Conservation (phyloP, 2,113 vertebrate species). For the Poeciliopsis occidentalis region DNA sequence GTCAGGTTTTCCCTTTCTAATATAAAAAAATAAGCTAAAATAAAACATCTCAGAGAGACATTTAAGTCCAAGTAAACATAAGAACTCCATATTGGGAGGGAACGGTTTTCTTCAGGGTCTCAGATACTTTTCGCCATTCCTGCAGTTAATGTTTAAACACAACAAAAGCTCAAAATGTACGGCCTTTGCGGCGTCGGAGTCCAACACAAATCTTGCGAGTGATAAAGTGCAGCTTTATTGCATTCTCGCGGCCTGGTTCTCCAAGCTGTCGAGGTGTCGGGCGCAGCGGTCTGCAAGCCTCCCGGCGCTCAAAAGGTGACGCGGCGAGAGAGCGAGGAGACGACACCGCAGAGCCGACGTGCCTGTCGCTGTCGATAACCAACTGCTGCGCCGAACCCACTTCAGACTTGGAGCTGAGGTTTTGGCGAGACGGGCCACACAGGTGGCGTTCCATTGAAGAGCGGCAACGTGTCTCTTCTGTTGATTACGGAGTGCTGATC, state of each 20-base stretch:
- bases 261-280: slow-evolving; percentile 23
- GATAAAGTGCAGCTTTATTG: slow-evolving; percentile 44
- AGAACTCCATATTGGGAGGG: neutral
- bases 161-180: slow-evolving; percentile 7
- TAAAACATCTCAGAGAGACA: neutral
- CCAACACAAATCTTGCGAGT: slow-evolving; percentile 44
- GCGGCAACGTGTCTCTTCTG: slow-evolving; percentile 38
- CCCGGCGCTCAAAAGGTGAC: neutral
- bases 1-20: neutral
- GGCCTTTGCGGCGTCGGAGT: slow-evolving; percentile 37
- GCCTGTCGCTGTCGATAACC: slow-evolving; percentile 19
- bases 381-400: slow-evolving; percentile 25
- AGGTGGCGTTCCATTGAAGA: slow-evolving; percentile 56
- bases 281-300: slow-evolving; percentile 4
- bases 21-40: too few relatives aligned
- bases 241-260: slow-evolving; percentile 23
- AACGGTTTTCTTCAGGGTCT: neutral
- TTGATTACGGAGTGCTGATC: slow-evolving; percentile 61
- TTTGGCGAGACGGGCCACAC: slow-evolving; percentile 22
- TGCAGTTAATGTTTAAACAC: slow-evolving; percentile 45
- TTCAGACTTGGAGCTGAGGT: slow-evolving; percentile 12
- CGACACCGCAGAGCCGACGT: slow-evolving; percentile 20
- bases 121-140: slow-evolving; percentile 19
- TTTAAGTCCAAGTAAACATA: neutral
- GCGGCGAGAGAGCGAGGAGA: slow-evolving; percentile 13